phyloP scores from a whole-genome alignment of 2,113 vertebrate species.

The Oryzias melastigma region DNA sequence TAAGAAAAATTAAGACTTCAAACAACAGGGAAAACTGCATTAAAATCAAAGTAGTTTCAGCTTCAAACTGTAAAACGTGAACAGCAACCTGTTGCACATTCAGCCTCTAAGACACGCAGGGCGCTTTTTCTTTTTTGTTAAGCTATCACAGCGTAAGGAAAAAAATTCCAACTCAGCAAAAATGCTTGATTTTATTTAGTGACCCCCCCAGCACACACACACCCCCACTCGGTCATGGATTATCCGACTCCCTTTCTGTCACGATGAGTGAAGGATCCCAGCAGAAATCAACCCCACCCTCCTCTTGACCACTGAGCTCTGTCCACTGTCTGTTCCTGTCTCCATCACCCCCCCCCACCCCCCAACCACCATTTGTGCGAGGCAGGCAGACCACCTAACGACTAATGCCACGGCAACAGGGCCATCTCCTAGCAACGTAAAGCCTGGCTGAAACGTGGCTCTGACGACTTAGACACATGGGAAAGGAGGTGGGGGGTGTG shows the following conservation, averaged over 20 bases:
- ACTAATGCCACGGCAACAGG: slow-evolving; percentile 78
- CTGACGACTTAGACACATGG: slow-evolving; percentile 60
- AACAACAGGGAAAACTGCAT: too few species aligned
- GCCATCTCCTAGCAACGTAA: slow-evolving; percentile 82
- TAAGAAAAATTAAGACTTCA: too few species aligned
- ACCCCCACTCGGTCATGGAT: slow-evolving; percentile 4
- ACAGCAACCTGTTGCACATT: too few species aligned
- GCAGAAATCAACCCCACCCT: slow-evolving; percentile 43
- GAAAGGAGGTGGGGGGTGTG: slow-evolving; percentile 40
- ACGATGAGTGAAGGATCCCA: slow-evolving; percentile 31
- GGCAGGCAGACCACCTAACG: slow-evolving; percentile 74
- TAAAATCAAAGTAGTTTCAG: too few species aligned
- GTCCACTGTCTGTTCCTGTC: slow-evolving; percentile 48
- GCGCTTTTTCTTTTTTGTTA: too few species aligned
- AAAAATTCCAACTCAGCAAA: too few species aligned
- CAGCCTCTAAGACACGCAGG: too few species aligned
- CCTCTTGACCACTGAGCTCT: slow-evolving; percentile 41
- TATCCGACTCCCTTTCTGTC: slow-evolving; percentile 6
- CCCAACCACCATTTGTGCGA: slow-evolving; percentile 24
- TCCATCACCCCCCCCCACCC: slow-evolving; percentile 18
- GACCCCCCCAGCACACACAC: too few species aligned
- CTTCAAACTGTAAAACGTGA: too few species aligned
- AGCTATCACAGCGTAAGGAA: too few species aligned
- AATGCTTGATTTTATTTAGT: too few species aligned
- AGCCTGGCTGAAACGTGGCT: slow-evolving; percentile 72